Percentiles rank a stretch among this genome's conserved stretches.
Evolutionary conservation across 1,140 invertebrate genomes (phyloP).

Genomic region (Heliconius himera): DNA sequence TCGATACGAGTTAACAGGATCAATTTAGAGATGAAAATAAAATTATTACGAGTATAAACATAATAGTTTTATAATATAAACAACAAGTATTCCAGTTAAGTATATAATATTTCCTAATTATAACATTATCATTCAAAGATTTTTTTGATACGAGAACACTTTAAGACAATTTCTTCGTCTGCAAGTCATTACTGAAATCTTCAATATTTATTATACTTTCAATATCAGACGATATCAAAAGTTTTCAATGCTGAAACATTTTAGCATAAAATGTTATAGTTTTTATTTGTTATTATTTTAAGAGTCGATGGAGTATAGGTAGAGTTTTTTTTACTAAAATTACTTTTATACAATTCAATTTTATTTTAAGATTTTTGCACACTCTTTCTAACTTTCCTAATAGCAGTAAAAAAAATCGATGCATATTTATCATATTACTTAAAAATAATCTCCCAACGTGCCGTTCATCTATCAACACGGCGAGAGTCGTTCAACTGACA

Average conservation of each 20-base stretch:
- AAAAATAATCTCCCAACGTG: neutral
- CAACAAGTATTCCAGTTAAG: neutral
- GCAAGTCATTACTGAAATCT: slow-evolving; percentile 57
- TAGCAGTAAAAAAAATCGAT: neutral
- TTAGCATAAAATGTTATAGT: slow-evolving; percentile 3
- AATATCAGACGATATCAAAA: slow-evolving; percentile 20
- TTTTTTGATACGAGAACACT: slow-evolving; percentile 56
- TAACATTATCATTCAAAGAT: slow-evolving; percentile 13
- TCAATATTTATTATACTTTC: slow-evolving; percentile 30
- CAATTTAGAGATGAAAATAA: neutral
- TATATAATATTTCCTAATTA: slow-evolving; percentile 3
- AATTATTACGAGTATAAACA: neutral
- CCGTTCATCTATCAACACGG: slow-evolving; percentile 3
- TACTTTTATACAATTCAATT: no score
- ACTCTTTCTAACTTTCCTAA: neutral
- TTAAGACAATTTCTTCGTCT: slow-evolving; percentile 51
- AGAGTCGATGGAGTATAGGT: neutral
- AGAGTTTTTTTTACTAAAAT: neutral
- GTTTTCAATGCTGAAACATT: slow-evolving; percentile 19
- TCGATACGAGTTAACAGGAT: neutral
- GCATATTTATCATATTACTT: neutral
- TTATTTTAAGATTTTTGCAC: no score
- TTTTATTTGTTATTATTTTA: neutral
- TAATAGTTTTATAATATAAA: neutral
- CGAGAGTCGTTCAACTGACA: neutral